Conservation (phyloP, 2,888 invertebrate species). For the Epinotia ramella region DNA sequence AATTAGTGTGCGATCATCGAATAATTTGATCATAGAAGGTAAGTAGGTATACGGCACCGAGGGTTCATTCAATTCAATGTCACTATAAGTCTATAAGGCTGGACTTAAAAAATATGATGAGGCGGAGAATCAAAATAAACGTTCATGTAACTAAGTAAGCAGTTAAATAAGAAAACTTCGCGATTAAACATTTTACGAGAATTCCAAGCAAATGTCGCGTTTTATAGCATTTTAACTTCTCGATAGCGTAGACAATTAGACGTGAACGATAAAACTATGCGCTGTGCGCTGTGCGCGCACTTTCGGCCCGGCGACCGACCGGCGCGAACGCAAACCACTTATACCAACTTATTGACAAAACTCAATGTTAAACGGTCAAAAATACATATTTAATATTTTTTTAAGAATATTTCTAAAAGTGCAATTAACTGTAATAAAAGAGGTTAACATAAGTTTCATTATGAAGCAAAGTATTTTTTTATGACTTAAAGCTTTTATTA, state of each 20-base stretch:
- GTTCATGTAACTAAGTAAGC: not conserved
- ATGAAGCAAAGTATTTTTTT: not conserved
- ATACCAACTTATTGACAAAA: not conserved
- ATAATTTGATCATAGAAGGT: not conserved
- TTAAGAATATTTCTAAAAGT: not conserved
- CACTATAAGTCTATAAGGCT: not conserved
- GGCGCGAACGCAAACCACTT: slow-evolving; percentile 55
- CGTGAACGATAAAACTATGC: slow-evolving; percentile 72
- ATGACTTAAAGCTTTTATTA: no score
- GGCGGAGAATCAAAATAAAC: not conserved
- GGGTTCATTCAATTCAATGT: not conserved
- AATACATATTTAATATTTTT: no score
- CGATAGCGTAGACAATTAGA: slow-evolving; percentile 58
- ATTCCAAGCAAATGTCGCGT: not conserved
- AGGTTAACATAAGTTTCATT: not conserved
- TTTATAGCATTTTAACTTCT: slow-evolving; percentile 47
- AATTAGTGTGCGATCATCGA: no score
- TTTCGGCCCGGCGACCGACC: slow-evolving; percentile 62
- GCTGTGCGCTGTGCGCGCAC: slow-evolving; percentile 61
- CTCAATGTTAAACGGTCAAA: not conserved
- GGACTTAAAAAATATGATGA: not conserved
- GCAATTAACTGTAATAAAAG: not conserved
- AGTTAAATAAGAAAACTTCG: not conserved
- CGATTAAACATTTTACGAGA: not conserved
- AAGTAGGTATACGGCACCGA: not conserved